These are phyloP conservation scores for Andrena minutula DNA, from an alignment of 2,888 invertebrate genomes.

Conservation along the genomic window DNA sequence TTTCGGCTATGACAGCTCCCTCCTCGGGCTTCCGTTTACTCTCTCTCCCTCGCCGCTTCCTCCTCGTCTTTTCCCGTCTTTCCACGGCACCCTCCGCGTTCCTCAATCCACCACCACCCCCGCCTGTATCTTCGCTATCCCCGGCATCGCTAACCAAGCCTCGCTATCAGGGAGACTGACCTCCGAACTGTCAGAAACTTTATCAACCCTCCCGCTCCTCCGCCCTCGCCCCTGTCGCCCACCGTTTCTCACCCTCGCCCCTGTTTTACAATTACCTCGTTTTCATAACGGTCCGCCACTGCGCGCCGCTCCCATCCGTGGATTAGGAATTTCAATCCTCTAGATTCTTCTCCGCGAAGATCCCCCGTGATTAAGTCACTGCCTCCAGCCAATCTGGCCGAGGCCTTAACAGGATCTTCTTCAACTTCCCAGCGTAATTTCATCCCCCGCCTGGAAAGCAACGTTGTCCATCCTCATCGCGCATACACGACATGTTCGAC, in stretches of 20 bases:
- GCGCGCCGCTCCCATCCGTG: constrained; percentile 14
- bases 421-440: constrained; percentile 7
- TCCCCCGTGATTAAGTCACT: too few relatives aligned
- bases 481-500: constrained; percentile 39
- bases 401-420: constrained; percentile 10
- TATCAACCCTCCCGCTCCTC: constrained; percentile 29
- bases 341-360: too few relatives aligned
- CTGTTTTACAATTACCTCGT: constrained; percentile 4
- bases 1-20: constrained; percentile 72
- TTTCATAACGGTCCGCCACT: not conserved
- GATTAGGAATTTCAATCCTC: not conserved
- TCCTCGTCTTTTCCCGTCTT: constrained; percentile 21
- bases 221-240: not conserved
- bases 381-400: not conserved
- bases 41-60: constrained; percentile 18
- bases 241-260: not conserved
- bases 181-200: constrained; percentile 56
- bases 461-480: constrained; percentile 12
- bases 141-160: constrained; percentile 51
- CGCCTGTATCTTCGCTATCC: constrained; percentile 48
- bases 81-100: constrained; percentile 6
- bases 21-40: constrained; percentile 30
- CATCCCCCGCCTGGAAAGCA: not conserved
- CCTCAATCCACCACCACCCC: constrained; percentile 23
- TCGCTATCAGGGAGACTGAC: constrained; percentile 55